Evolutionary conservation across 2,113 vertebrate genomes (phyloP).

Genomic region (Acanthochromis polyacanthus): DNA sequence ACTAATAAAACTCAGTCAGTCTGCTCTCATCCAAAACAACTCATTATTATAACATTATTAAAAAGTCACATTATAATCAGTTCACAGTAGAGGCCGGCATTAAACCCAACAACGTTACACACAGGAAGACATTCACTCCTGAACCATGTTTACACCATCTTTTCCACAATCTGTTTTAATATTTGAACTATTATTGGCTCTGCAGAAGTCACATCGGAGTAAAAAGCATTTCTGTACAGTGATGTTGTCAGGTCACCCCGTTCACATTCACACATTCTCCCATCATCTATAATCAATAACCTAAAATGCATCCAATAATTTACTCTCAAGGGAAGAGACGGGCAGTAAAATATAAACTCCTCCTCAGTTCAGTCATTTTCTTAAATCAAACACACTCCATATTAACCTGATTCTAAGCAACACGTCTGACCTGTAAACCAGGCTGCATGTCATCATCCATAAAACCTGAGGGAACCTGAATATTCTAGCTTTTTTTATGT

Average conservation of each 20-base stretch:
- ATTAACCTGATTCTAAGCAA: conserved; percentile 45
- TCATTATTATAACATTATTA: background rate
- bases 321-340: conserved; percentile 39
- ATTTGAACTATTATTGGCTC: too few relatives aligned
- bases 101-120: background rate
- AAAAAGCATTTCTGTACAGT: background rate
- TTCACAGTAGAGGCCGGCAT: conserved; percentile 1
- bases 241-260: background rate
- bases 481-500: conserved; percentile 15
- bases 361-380: conserved; percentile 13
- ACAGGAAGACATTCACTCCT: background rate
- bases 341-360: conserved; percentile 9
- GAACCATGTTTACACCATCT: background rate
- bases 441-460: background rate
- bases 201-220: background rate
- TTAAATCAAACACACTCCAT: conserved; percentile 2
- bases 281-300: conserved; percentile 34
- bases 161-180: too few relatives aligned
- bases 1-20: conserved; percentile 80
- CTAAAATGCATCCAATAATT: conserved; percentile 61
- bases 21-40: conserved; percentile 53
- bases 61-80: background rate
- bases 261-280: background rate
- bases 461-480: conserved; percentile 1
- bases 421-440: background rate